These are phyloP conservation scores for Cyclura pinguis DNA, from an alignment of 2,797 vertebrate genomes.

Conservation along the genomic window DNA sequence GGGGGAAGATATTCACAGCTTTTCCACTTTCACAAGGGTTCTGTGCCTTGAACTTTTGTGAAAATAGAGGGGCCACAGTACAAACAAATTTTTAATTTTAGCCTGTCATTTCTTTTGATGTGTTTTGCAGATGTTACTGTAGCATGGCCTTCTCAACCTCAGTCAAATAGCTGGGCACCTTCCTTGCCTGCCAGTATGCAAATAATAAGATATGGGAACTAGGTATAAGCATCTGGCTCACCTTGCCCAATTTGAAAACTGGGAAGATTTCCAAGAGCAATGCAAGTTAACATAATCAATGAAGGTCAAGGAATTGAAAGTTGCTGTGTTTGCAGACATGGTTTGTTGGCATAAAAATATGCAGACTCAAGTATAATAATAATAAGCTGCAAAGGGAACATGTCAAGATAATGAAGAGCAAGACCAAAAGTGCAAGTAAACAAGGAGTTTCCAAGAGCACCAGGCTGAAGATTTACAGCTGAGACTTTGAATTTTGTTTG, in stretches of 20 bases:
- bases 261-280: constrained; percentile 37
- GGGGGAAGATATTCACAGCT: too few species aligned
- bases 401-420: constrained; percentile 41
- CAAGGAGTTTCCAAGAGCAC: constrained; percentile 42
- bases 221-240: constrained; percentile 13
- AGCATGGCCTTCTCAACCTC: background rate
- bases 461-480: constrained; percentile 18
- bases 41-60: too few species aligned
- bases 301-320: constrained; percentile 36
- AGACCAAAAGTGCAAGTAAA: constrained; percentile 48
- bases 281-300: constrained; percentile 25
- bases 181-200: background rate
- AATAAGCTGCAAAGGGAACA: constrained; percentile 16
- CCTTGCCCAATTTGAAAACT: constrained; percentile 14
- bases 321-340: constrained; percentile 9
- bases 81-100: background rate
- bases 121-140: background rate
- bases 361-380: constrained; percentile 41
- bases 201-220: background rate
- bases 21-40: too few species aligned
- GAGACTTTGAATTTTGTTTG: constrained; percentile 11
- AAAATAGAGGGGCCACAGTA: background rate
- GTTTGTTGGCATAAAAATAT: constrained; percentile 42
- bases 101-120: background rate
- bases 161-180: constrained; percentile 4